Evolutionary conservation across 1,140 invertebrate species (phyloP).

Genomic region (Drosophila melanogaster): Release_6_plus_ISO1_MT NT_037436.4:1829501-1830000

Average conservation of each 20-base stretch:
- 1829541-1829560: constrained; percentile 10
- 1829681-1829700: too few species aligned
- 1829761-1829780: neutral
- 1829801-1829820: constrained; percentile 29
- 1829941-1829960: constrained; percentile 55
- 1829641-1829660: constrained; percentile 3
- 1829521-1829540: constrained; percentile 42
- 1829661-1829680: neutral
- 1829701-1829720: too few species aligned
- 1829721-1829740: too few species aligned
- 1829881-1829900: constrained; percentile 43
- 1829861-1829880: constrained; percentile 68
- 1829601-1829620: constrained; percentile 76
- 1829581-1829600: constrained; percentile 70
- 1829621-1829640: constrained; percentile 8
- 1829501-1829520: constrained; percentile 63
- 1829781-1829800: neutral
- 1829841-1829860: constrained; percentile 27
- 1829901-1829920: constrained; percentile 35
- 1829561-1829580: constrained; percentile 27
- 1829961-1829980: constrained; percentile 15
- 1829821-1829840: constrained; percentile 57
- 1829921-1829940: constrained; percentile 75
- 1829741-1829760: too few species aligned
- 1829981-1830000: constrained; percentile 57